Conservation (phyloP, 2,113 vertebrate genomes). For the Erythrolamprus reginae region DNA sequence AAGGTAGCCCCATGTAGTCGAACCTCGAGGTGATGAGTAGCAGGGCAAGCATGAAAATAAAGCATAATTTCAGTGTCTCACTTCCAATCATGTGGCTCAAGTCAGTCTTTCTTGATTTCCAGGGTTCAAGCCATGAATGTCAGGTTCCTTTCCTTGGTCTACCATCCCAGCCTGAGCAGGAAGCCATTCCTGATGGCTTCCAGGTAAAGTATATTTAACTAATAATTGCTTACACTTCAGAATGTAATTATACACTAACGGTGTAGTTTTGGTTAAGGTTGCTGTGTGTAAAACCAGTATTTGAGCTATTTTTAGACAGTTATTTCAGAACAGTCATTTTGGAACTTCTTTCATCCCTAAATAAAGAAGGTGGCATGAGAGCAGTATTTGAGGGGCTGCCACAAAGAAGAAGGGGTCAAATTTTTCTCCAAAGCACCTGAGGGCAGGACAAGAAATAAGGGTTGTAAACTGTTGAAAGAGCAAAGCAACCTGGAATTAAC, state of each 20-base stretch:
- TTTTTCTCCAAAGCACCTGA: no score
- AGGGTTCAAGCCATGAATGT: conserved; percentile 51
- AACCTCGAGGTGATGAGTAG: no score
- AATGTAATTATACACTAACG: background rate
- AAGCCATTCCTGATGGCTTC: conserved; percentile 56
- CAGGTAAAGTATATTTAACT: conserved; percentile 62
- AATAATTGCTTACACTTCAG: background rate
- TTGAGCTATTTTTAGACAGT: background rate
- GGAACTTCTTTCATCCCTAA: background rate
- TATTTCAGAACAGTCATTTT: background rate
- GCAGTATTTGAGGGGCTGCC: no score
- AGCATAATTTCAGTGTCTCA: no score
- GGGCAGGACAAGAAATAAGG: no score
- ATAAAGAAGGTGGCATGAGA: background rate
- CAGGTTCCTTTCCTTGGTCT: conserved; percentile 63
- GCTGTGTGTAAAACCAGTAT: background rate
- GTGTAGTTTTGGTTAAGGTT: background rate
- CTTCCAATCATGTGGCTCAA: fast-evolving
- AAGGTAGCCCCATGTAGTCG: no score
- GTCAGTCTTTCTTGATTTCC: background rate
- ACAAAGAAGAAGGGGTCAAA: no score
- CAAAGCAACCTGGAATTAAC: no score
- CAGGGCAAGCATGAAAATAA: background rate
- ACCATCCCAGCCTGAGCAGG: conserved; percentile 48
- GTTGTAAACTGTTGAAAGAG: no score